phyloP scores from a whole-genome alignment of 2,113 vertebrate genomes.

The Catagonus wagneri region DNA sequence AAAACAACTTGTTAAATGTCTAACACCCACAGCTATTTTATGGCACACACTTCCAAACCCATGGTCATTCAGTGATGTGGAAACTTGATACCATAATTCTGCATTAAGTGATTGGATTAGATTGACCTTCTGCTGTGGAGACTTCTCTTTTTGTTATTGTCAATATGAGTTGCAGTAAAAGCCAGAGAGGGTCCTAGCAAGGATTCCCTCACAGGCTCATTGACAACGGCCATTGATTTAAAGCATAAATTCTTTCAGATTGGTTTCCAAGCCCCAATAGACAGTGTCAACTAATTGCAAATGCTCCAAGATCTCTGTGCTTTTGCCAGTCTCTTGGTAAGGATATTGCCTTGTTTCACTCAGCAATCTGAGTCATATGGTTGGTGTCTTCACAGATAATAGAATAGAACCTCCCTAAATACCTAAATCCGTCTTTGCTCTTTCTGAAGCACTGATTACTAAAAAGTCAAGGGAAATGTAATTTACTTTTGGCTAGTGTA shows the following conservation, averaged over 20 bases:
- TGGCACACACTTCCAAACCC: conserved; percentile 62
- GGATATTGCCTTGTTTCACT: conserved; percentile 44
- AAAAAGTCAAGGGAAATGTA: conserved; percentile 73
- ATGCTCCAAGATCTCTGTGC: conserved; percentile 36
- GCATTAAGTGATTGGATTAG: conserved; percentile 54
- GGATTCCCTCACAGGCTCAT: conserved; percentile 45
- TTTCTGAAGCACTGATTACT: conserved; percentile 67
- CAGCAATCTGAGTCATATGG: conserved; percentile 34
- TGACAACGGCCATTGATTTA: conserved; percentile 58
- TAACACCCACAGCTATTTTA: conserved; percentile 57
- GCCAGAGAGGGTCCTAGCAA: conserved; percentile 35
- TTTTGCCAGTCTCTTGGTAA: conserved; percentile 2
- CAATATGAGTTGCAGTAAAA: conserved; percentile 57
- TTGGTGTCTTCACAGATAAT: conserved; percentile 58
- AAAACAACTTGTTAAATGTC: conserved; percentile 77
- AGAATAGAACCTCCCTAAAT: conserved; percentile 52
- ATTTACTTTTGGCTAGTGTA: conserved; percentile 67
- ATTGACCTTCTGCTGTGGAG: conserved; percentile 52
- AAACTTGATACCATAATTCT: conserved; percentile 66
- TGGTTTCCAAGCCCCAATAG: conserved; percentile 42
- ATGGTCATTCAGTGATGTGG: conserved; percentile 55
- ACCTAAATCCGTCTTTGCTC: conserved; percentile 62
- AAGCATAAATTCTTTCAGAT: conserved; percentile 67
- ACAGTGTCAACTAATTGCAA: conserved; percentile 51
- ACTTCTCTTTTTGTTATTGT: conserved; percentile 59